A percentile compares a stretch with the other conserved stretches of the same genome.
Conservation (phyloP, 2,888 invertebrate genomes). For the Drosophila monieri region DNA sequence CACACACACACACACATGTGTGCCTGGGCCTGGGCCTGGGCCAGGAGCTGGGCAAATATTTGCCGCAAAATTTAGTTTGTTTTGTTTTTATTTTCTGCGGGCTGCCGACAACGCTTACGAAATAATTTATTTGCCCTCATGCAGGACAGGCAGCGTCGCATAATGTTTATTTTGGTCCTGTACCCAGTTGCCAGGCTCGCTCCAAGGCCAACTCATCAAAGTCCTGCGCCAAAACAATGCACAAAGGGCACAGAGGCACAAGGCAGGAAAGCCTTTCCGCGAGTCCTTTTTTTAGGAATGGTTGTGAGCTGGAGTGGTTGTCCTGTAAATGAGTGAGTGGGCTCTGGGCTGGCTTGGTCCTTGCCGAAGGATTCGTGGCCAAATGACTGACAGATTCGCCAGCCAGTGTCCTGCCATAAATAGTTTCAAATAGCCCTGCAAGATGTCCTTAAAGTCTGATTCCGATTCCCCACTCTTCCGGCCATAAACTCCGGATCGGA, state of each 20-base stretch:
- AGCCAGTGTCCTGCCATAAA: background rate
- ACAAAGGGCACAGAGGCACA: background rate
- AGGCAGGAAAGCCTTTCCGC: background rate
- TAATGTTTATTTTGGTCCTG: constrained; percentile 39
- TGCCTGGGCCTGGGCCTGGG: background rate
- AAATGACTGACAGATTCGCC: constrained; percentile 4
- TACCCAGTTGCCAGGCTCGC: background rate
- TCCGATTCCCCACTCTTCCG: constrained; percentile 8
- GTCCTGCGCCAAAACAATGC: constrained; percentile 24
- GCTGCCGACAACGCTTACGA: constrained; percentile 26
- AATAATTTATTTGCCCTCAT: constrained; percentile 48
- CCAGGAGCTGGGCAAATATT: constrained; percentile 27
- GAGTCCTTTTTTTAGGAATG: constrained; percentile 3
- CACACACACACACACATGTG: constrained; percentile 21
- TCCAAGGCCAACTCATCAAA: constrained; percentile 15
- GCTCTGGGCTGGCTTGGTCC: background rate
- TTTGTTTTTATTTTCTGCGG: constrained; percentile 30
- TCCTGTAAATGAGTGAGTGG: constrained; percentile 8
- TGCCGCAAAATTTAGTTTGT: constrained; percentile 54
- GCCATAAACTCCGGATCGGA: background rate
- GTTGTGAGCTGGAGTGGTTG: constrained; percentile 4
- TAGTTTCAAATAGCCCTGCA: background rate
- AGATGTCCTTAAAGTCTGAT: too few species aligned
- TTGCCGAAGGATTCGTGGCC: background rate
- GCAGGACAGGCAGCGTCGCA: constrained; percentile 45